Evolutionary conservation across 2,797 vertebrate species (phyloP), one percentile per base, ranked within the genome.

Genomic region (Fistularia tabacaria): DNA sequence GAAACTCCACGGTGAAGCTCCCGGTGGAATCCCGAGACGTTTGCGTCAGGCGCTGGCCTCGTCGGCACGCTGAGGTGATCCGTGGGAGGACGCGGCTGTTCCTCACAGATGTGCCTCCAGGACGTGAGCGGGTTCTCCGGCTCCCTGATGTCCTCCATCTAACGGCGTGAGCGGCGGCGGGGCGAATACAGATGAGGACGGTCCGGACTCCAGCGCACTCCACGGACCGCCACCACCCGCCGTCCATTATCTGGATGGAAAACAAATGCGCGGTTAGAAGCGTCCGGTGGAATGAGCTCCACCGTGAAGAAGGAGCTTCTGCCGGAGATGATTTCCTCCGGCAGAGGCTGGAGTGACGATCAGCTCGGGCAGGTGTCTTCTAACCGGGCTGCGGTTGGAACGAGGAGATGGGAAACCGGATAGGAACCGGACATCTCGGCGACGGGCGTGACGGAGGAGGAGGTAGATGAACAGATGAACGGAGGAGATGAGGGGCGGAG

Each of bases 361-460:
- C 25, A 5, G 25, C 25, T 25, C 25, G 25, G 25, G 25, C 25
- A 25, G 25, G 25, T 25, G 25, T 25, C 25, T 25, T 25, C 25
- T n/a, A n/a, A n/a, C n/a, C n/a, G n/a, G n/a, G n/a, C n/a, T n/a
- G n/a, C n/a, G n/a, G n/a, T n/a, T n/a, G n/a, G 37, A 1, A 36
- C 61, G 51, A 38, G 9, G 60, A 73, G 58, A 46, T 3, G 10
- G 54, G 46, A 51, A 58, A 58, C n/a, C 7, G 14, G 13, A 6
- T 10, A 49, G n/a, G n/a, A 10, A 6, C 7, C 40, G 44, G 13
- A 42, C 57, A 38, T 51, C 9, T 46, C 42, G 15, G 56, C 75
- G 75, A 76, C 62, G 74, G 62, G 46, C 61, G 51, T 78, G 71
- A 75, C 69, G 51, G 74, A 86, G 76, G 66, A 14, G 49, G 56